Evolutionary conservation across 2,113 vertebrate genomes (phyloP), one percentile per base, ranked within the genome.

Genomic region (Menidia beryllina): DNA sequence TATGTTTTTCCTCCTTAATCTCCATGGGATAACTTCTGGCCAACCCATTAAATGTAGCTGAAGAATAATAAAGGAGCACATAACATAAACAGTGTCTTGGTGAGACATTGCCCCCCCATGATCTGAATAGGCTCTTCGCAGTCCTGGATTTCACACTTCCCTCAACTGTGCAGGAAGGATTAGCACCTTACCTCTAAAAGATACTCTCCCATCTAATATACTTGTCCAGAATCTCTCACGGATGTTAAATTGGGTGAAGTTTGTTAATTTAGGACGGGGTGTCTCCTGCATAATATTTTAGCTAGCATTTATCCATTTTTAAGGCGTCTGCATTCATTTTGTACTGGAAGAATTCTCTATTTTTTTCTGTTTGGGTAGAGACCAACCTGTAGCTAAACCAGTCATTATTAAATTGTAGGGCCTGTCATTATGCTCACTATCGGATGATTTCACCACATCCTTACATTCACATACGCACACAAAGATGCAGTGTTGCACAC

Each of bases 371-470:
- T 8, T 50, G 17, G 52, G 45, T 55, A 36, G 60, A 72, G 69
- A 53, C 25, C 34, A 38, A 27, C 36, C 64, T 53, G 36, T 36
- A 15, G 61, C 45, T 79, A 69, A 47, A 60, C 68, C 81, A 69
- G 72, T 89, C 72, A 80, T 84, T 78, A 83, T 79, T n/a, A n/a
- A n/a, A 69, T 53, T 80, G 58, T 75, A 75, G 83, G 79, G 79
- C 62, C 58, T 0, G 7, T 41, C 53, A 89, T 86, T 89, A 81
- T 86, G 56, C 66, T 56, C 64, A 51, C 41, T 75, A 75, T 65
- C 70, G 13, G 43, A 56, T 80, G 87, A 85, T 75, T 78, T 75
- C 48, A 77, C 64, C 53, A 74, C 84, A 83, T 89, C 69, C 61
- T 64, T 23, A 59, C 62, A 59, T 25, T 79, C 54, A 71, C 61